Evolutionary conservation across 53 echinoderm and acorn worm species (phyloP), one percentile per base, ranked within the genome.

Genomic region (Paracentrotus lividus): DNA sequence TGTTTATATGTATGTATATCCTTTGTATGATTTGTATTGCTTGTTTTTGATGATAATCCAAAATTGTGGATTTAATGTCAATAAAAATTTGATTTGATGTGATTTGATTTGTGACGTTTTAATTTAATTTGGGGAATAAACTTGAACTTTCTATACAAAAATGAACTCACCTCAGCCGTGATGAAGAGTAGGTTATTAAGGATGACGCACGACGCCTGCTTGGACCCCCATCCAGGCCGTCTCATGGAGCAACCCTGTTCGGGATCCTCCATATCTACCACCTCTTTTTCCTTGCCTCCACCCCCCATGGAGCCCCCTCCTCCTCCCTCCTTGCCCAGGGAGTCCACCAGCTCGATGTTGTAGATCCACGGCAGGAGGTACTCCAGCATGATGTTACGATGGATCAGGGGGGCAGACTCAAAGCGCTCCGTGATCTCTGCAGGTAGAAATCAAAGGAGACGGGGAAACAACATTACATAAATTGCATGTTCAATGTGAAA

Each of bases 171-270:
- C 99, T 99, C 99, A 7, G 96, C 96, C 6, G 99, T 99, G 20
- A 99, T 97, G 86, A 95, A 99, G 69, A 99, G 96, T n/a, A 99
- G 94, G 38, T 99, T 99, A 85, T 99, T 99, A 13, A 99, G 95
- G 27, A 99, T 96, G 42, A 99, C 94, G 20, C 96, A 94, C 1
- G 99, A 95, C 8, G 99, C 99, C 86, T 96, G 86, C 91, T 99
- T 94, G 89, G 96, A 96, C 16, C 99, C 99, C 99, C 99, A 99
- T 47, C 99, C 99, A n/a, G 92, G 89, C 36, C 95, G 95, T 93
- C 95, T 94, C 18, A 95, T 57, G 36, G 99, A 96, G 92, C 99
- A 97, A 23, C 97, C 98, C 40, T 85, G 65, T 21, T 98, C 98
- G 56, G 95, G 96, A 38, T 98, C 98, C 54, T 98, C 97, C 49